Base-by-base conservation (phyloP, 2,888 invertebrate genomes). In the Sepioteuthis lessoniana region DNA sequence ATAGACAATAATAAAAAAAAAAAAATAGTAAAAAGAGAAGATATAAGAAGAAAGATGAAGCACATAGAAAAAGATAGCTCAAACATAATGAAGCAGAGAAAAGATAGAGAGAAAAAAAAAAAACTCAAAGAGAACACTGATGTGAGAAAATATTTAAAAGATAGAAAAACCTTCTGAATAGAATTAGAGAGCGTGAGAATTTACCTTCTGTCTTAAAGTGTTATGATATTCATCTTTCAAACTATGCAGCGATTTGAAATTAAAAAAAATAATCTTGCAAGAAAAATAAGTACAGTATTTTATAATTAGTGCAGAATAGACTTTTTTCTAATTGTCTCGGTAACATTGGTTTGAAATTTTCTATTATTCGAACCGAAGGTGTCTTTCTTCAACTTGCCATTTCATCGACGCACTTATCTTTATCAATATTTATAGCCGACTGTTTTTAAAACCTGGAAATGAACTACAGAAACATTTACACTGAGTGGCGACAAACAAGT, bases 171-270 rank as follows among this genome's bases (percentile, higher is more conserved):
- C 3, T 55, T 21, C 1, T 55, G 21, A 25, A 21, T 55, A 55
- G 25, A 55, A 55, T 25, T 55, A 25, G 55, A 21, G 55, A 7
- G 21, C 55, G 55, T 55, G 21, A 21, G 55, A 55, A 55, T 55
- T 55, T 55, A 55, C 55, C n/a, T 76, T 76, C n/a, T 76, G 76
- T 76, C 76, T 76, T 4, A 1, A 76, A n/a, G 76, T 76, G n/a
- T 76, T 76, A 76, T 76, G n/a, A 76, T n/a, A 76, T n/a, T 76
- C n/a, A 76, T 76, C n/a, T n/a, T 76, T 76, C 76, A 76, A 76
- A n/a, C 21, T 16, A 76, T 16, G n/a, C 13, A 35, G 35, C 76
- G n/a, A n/a, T 0, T n/a, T 31, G 31, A 76, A 76, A 76, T 13
- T n/a, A 35, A 76, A 35, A 8, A 10, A n/a, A 76, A 76, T 3